Evolutionary conservation across 1,140 invertebrate genomes (phyloP), one percentile per base, ranked within the genome.

Genomic region (Saccostrea echinata): DNA sequence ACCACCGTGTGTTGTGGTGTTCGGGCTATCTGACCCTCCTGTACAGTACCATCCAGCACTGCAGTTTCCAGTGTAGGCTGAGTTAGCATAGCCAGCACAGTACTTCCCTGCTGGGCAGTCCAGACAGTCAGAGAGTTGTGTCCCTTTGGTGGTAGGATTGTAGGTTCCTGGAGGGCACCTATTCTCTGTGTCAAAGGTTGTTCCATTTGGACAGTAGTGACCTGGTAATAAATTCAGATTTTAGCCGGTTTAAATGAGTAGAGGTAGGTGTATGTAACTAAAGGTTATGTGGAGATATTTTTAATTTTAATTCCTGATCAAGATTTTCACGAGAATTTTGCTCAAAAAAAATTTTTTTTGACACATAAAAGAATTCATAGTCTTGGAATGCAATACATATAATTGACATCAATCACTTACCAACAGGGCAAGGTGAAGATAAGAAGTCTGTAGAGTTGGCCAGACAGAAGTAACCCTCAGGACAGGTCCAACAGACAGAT

Each of bases 201-300:
- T 94, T 83, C 93, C 93, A 85, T 92, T 92, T 61, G 90, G 91
- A 90, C 94, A 94, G 84, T 93, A 94, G 85, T 94, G 92, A 84
- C 94, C 94, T 94, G 51, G 13, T 86, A 35, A 68, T 1, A 57
- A 11, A 43, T 43, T 1, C 1, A 43, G 9, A 43, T 43, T 43
- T 43, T 43, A 2, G 9, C 1, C 4, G 43, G 6, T 43, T 43
- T 43, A 2, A 43, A 43, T 43, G 6, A 43, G 6, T 6, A 43
- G 43, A 6, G 4, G 43, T 1, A 8, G 6, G 4, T 43, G 9
- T 43, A 43, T 6, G 0, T 3, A 43, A 43, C 43, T 8, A 43
- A 2, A 43, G 43, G 1, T 43, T 6, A 8, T 2, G 9, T 43
- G 4, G 43, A 8, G 1, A 8, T 43, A 43, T 43, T 43, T 43